Percentiles rank a stretch among this genome's conserved stretches.
These are phyloP conservation scores for Hydropsyche betteni DNA, from an alignment of 2,888 invertebrate genomes.

Conservation along the genomic window DNA sequence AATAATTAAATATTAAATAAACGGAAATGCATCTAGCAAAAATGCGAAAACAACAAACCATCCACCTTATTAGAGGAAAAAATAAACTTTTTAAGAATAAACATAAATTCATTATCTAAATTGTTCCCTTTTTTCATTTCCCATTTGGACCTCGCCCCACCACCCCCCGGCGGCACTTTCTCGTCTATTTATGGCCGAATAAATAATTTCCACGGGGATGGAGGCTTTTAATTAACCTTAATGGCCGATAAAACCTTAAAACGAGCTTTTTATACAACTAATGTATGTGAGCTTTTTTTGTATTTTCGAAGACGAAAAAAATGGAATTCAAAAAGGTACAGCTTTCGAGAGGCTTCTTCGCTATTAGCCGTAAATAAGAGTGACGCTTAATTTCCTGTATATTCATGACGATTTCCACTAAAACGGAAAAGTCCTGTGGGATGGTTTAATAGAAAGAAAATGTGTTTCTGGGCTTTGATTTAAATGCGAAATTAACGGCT, in stretches of 20 bases:
- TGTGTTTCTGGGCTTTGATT: background rate
- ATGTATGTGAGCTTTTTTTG: constrained; percentile 6
- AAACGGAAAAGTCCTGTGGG: constrained; percentile 29
- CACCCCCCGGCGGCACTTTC: constrained; percentile 7
- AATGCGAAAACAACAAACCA: too few relatives aligned
- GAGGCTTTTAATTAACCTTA: constrained; percentile 49
- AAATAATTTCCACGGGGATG: constrained; percentile 47
- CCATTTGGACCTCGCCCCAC: background rate
- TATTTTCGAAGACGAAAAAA: background rate
- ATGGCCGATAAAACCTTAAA: constrained; percentile 43
- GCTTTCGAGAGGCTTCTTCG: constrained; percentile 26
- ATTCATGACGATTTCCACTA: constrained; percentile 39
- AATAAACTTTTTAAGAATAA: constrained; percentile 22
- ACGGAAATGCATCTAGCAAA: too few relatives aligned
- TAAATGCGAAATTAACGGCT: too few relatives aligned
- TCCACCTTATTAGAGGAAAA: background rate
- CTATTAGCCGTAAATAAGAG: constrained; percentile 48
- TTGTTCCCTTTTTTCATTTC: constrained; percentile 37
- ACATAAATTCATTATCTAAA: constrained; percentile 48
- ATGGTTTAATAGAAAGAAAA: constrained; percentile 35
- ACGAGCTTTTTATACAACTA: constrained; percentile 12
- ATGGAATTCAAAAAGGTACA: constrained; percentile 11
- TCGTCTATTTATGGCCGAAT: constrained; percentile 43
- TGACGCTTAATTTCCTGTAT: constrained; percentile 49
- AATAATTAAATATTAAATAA: too few relatives aligned